These are phyloP conservation scores for Myiotriccus ornatus DNA, from an alignment of 2,797 vertebrate genomes.

Conservation along the genomic window DNA sequence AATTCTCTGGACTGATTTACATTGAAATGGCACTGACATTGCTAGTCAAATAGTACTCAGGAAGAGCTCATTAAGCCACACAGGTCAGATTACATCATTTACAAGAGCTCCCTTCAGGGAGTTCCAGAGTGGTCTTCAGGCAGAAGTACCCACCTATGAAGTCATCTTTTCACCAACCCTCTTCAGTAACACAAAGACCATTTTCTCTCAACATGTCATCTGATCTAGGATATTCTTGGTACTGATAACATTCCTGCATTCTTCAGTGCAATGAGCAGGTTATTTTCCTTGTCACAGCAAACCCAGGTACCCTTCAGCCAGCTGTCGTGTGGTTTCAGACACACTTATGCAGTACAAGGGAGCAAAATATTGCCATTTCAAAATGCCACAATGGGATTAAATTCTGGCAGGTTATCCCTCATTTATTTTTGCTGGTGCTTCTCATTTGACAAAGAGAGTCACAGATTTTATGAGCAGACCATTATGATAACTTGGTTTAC, in stretches of 20 bases:
- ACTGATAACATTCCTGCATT: background rate
- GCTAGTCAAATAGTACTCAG: background rate
- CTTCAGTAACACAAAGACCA: background rate
- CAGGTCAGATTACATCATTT: background rate
- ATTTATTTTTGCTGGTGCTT: background rate
- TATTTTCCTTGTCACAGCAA: background rate
- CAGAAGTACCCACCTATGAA: background rate
- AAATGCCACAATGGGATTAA: background rate
- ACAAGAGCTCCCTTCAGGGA: background rate
- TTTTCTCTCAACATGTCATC: background rate
- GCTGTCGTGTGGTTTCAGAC: background rate
- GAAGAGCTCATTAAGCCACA: background rate
- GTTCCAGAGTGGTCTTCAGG: background rate
- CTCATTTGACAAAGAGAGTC: constrained; percentile 4
- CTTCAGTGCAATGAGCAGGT: background rate
- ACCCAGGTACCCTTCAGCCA: background rate
- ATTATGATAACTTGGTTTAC: background rate
- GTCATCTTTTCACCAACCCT: background rate
- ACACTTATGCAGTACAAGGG: background rate
- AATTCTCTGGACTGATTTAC: background rate
- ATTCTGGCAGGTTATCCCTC: background rate
- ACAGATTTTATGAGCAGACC: background rate
- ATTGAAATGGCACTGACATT: background rate
- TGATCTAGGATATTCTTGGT: background rate
- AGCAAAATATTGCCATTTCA: background rate